Evolutionary conservation across 2,797 vertebrate genomes (phyloP), one percentile per base, ranked within the genome.

Genomic region (Furcifer pardalis): DNA sequence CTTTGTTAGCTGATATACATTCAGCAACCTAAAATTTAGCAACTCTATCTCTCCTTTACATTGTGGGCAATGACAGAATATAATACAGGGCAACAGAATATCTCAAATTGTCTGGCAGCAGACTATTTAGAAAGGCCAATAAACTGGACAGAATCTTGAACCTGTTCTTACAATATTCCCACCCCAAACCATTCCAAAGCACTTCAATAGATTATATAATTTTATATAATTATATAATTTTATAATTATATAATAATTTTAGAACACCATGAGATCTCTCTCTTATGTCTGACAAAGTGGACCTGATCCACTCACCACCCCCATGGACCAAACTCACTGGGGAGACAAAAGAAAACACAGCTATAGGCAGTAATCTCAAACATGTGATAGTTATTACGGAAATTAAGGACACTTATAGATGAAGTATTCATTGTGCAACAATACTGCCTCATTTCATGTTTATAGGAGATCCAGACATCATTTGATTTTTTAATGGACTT

Each of bases 71-170:
- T 81, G 69, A 76, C 66, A 74, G 44, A 76, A 59, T 44, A 21
- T n/a, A 76, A 69, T 59, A 40, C 63, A 60, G 79, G 73, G 74
- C 27, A 60, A 76, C 60, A 35, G 44, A 81, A 52, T 85, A 52
- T 68, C 46, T 76, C 35, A 59, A 75, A 75, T 30, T 85, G 78
- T 27, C 62, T 81, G 62, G 37, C 71, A 75, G 78, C 21, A 76
- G 44, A 68, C 49, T 79, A 52, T 30, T 65, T 52, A 65, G 59
- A n/a, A 74, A 17, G 27, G 27, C 60, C 69, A 74, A 80, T 74
- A 60, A 85, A 69, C 69, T 32, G 59, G 62, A 68, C 59, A 42
- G 2, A 59, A 7, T 68, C 46, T 73, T 75, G 32, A 27, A 65
- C 74, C 27, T 69, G 17, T 56, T 76, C 30, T 60, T 76, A 37